Conservation (phyloP, 2,797 vertebrate genomes). For the Phoeniculus purpureus region DNA sequence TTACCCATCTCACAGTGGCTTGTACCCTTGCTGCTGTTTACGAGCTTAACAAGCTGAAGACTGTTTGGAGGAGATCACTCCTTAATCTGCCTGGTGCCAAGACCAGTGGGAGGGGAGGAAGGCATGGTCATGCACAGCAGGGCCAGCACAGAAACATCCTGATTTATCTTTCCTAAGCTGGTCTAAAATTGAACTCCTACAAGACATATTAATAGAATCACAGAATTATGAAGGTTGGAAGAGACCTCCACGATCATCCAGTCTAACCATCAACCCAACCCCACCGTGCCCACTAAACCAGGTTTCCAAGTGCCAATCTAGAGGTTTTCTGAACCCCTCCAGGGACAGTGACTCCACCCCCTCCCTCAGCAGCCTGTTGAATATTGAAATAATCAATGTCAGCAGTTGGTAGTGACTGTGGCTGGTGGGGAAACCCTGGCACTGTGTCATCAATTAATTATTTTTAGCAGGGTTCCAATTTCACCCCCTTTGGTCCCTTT, state of each 20-base stretch:
- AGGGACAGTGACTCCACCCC: no score
- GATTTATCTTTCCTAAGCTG: slow-evolving; percentile 42
- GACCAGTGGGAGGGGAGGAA: slow-evolving; percentile 25
- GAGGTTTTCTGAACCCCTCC: no score
- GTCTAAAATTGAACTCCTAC: slow-evolving; percentile 43
- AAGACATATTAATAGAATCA: neutral
- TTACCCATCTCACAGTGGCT: slow-evolving; percentile 4
- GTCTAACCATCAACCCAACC: no score
- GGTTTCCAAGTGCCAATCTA: no score
- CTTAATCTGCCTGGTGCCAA: slow-evolving; percentile 60
- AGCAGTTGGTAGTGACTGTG: neutral
- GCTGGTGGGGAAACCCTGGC: neutral
- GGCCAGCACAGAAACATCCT: slow-evolving; percentile 21
- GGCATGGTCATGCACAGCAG: slow-evolving; percentile 17
- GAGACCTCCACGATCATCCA: no score
- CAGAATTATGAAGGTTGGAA: no score
- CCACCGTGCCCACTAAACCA: no score
- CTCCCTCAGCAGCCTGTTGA: no score
- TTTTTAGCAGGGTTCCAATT: neutral
- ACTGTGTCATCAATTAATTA: neutral
- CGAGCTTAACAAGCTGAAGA: slow-evolving; percentile 50
- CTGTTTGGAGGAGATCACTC: slow-evolving; percentile 49
- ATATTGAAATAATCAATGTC: neutral
- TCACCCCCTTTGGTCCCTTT: neutral
- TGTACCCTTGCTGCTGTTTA: slow-evolving; percentile 37